Conservation (phyloP, 2,797 vertebrate species). For the Crenuchus spilurus region DNA sequence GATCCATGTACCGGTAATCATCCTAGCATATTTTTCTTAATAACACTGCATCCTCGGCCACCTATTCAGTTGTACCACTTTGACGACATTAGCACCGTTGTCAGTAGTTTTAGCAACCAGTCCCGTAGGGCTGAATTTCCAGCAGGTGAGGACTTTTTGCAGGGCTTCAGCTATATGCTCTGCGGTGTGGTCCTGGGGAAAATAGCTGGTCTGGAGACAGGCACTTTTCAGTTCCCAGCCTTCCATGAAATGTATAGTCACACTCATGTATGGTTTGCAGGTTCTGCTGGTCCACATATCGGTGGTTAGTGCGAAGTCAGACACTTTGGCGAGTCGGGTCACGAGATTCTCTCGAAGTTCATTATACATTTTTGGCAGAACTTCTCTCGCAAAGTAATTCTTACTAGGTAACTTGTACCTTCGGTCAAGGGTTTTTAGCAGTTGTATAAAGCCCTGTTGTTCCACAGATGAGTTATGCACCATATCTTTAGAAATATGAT, state of each 20-base stretch:
- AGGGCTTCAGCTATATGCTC: constrained; percentile 37
- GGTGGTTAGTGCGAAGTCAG: constrained; percentile 29
- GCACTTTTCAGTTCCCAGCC: constrained; percentile 42
- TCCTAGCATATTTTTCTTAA: not conserved
- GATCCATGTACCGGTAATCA: not conserved
- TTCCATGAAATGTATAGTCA: constrained; percentile 32
- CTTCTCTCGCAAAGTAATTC: constrained; percentile 44
- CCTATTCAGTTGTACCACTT: constrained; percentile 28
- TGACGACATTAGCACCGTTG: constrained; percentile 29
- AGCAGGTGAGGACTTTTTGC: constrained; percentile 30
- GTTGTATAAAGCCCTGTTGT: constrained; percentile 41
- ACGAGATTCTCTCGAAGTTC: constrained; percentile 31
- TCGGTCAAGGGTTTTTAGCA: constrained; percentile 44
- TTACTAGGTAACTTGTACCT: constrained; percentile 40
- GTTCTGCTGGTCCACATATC: constrained; percentile 44
- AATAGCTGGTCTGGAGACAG: constrained; percentile 43
- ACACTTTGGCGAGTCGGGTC: constrained; percentile 19
- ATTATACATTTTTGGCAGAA: constrained; percentile 35
- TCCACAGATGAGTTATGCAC: constrained; percentile 38
- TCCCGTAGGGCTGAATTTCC: constrained; percentile 12
- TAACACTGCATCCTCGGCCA: constrained; percentile 47
- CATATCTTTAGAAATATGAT: constrained; percentile 35
- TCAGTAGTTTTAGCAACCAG: constrained; percentile 44
- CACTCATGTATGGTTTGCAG: constrained; percentile 20
- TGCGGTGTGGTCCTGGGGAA: constrained; percentile 39